Base-by-base conservation (phyloP, 2,797 vertebrate species). In the Neomorphus geoffroyi region DNA sequence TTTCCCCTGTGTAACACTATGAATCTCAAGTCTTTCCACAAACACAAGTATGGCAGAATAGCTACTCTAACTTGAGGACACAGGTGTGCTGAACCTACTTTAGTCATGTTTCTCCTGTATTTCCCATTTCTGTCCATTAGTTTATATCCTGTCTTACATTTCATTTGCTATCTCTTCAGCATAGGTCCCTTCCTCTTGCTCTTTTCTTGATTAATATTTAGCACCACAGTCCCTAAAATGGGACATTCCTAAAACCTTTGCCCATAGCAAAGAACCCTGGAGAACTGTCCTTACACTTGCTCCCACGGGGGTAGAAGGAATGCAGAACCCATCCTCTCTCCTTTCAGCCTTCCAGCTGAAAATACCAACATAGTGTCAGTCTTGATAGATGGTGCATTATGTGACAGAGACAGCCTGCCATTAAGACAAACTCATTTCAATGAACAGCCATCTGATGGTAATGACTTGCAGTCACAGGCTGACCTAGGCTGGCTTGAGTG, bases 311-410 rank as follows among this genome's bases (percentile, higher is more conserved):
- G 6, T 30, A 10, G 73, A 62, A 53, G 73, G 15, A 9, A 58
- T 3, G 19, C 4, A 1, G 23, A 88, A 22, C 45, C 41, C 32
- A 46, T 71, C 26, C 17, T 64, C 11, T 66, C 24, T 88, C 54
- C 23, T 87, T 89, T 30, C 33, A 88, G 66, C 41, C 35, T 90
- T 56, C 57, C 39, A 69, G 62, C 62, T 86, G 58, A 83, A 93
- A 80, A 66, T 88, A 77, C 81, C 62, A 39, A 5, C 5, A 0
- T 7, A 1, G 9, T 80, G 83, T 92, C 84, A 81, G 66, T 73
- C 56, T 32, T 90, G 92, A 96, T 93, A 84, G 88, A 92, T 92
- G 93, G 65, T 85, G 71, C 48, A 65, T 95, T 96, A 92, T 93
- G 92, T 94, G 93, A 62, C 64, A 81, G 67, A 84, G 86, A 15